Percentiles rank a stretch among this genome's conserved stretches.
These are phyloP conservation scores for Eunapius fragilis DNA, from an alignment of 37 sponge, comb jelly and placozoan genomes.

Conservation along the genomic window DNA sequence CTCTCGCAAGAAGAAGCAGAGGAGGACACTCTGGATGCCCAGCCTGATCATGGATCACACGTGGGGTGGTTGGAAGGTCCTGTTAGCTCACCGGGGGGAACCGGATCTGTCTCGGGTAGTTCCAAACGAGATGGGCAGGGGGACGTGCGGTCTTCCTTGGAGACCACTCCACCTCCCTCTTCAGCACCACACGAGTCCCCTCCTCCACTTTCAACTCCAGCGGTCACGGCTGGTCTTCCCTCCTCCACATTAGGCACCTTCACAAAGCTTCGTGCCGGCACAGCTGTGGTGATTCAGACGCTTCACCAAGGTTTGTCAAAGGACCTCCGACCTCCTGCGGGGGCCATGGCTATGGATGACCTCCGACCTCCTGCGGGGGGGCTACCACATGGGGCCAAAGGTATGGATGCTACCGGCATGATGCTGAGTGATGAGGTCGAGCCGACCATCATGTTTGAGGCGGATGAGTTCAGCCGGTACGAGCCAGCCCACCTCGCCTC, in stretches of 20 bases:
- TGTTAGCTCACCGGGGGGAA: not conserved
- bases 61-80: not conserved
- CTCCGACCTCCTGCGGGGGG: slow-evolving; percentile 1
- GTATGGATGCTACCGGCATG: not conserved
- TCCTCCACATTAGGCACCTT: too few species aligned
- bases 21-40: not conserved
- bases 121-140: not conserved
- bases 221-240: not conserved
- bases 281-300: not conserved
- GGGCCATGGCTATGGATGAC: too few species aligned
- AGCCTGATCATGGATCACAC: not conserved
- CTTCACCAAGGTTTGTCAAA: not conserved
- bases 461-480: slow-evolving; percentile 36
- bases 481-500: slow-evolving; percentile 22
- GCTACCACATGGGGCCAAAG: not conserved
- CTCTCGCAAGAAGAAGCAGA: not conserved
- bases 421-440: slow-evolving; percentile 1
- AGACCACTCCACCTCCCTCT: not conserved
- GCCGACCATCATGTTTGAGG: slow-evolving; percentile 40
- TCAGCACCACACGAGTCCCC: not conserved
- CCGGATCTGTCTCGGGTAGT: not conserved
- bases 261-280: not conserved
- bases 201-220: not conserved
- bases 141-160: not conserved
- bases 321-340: too few species aligned